Evolutionary conservation across 2,113 vertebrate genomes (phyloP), one percentile per base, ranked within the genome.

Genomic region (Phalacrocorax brasilianus): DNA sequence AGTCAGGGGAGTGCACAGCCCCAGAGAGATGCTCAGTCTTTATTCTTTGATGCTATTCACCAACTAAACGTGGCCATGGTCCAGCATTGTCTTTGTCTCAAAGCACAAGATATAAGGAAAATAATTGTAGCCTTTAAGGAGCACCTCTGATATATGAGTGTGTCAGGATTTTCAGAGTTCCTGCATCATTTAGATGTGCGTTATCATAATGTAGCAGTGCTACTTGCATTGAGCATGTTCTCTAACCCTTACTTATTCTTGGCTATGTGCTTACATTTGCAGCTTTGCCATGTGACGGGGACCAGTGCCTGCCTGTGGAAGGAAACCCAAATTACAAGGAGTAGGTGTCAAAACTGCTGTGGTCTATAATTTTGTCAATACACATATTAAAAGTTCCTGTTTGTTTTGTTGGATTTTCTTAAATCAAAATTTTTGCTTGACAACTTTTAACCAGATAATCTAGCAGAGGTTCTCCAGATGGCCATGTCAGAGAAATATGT

Each of bases 301-400:
- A 97, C 55, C 91, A 94, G 86, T 97, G 95, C 93, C 93, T 96
- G 84, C 92, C 92, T 92, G 85, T 80, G n/a, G 94, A 97, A 71
- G 91, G 92, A 75, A 85, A 56, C 71, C 56, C 97, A 62, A 12
- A 97, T 68, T 92, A 95, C 93, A 94, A 97, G 77, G 96, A 97
- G 95, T 97, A 97, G 79, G 97, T 97, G 77, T 95, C 92, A 52
- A 52, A 82, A 74, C 33, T 19, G 8, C 53, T 3, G 0, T 16
- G 83, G 68, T 84, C 74, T 96, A 71, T 89, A 85, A 88, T 80
- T 95, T 76, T 74, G 58, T 38, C 75, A 68, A 24, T 33, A 26
- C 11, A 15, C 35, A 58, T 28, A 71, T 27, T 74, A 62, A 94
- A 83, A 89, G 72, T 9, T 72, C 94, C 70, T 70, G 58, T 45